Percentiles rank a stretch among this genome's conserved stretches.
Evolutionary conservation across 2,797 vertebrate genomes (phyloP).

Genomic region (Emys orbicularis): DNA sequence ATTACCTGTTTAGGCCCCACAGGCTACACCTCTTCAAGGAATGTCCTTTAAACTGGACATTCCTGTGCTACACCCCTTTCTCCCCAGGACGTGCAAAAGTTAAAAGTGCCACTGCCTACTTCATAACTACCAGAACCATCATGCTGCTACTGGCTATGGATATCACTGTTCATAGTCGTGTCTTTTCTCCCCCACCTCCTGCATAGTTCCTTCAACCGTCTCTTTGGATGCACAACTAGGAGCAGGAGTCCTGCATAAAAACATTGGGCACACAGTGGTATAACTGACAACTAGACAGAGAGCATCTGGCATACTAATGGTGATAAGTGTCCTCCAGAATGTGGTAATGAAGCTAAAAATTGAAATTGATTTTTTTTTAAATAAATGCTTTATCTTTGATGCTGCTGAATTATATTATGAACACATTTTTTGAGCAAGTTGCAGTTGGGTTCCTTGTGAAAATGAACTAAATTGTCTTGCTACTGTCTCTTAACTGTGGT

Average conservation of each 20-base stretch:
- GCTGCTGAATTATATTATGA: not conserved
- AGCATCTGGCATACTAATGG: too few relatives aligned
- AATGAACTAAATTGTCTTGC: not conserved
- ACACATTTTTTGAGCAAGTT: fast-evolving
- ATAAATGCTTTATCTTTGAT: not conserved
- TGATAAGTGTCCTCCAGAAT: not conserved
- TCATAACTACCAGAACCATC: not conserved
- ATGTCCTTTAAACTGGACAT: not conserved
- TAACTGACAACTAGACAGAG: too few relatives aligned
- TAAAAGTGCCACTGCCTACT: not conserved
- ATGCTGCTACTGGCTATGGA: too few relatives aligned
- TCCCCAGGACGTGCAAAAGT: not conserved
- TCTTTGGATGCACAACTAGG: too few relatives aligned
- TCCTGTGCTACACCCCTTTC: not conserved
- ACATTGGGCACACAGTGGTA: too few relatives aligned
- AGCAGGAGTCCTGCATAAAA: too few relatives aligned
- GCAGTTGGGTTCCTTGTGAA: not conserved
- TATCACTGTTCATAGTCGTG: too few relatives aligned
- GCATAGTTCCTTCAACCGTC: too few relatives aligned
- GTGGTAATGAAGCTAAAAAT: not conserved
- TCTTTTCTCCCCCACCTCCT: too few relatives aligned
- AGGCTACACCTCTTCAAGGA: not conserved
- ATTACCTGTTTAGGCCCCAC: not conserved
- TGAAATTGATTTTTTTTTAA: not conserved
- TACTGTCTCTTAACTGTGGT: not conserved